Base-by-base conservation (phyloP, 2,797 vertebrate genomes). In the Centropyge bicolor region DNA sequence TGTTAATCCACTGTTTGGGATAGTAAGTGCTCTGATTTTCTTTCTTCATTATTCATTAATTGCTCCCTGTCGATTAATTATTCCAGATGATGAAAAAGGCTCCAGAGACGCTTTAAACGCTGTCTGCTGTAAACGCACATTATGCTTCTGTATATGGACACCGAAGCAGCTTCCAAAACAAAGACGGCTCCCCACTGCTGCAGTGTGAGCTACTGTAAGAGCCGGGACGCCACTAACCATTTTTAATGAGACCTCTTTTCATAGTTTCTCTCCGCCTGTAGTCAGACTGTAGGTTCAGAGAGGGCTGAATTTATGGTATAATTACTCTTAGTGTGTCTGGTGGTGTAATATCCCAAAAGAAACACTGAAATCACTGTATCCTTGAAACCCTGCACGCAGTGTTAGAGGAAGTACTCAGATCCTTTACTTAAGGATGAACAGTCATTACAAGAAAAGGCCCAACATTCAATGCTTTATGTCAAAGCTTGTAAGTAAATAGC, bases 41-140 rank as follows among this genome's bases (percentile, higher is more conserved):
- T 62, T 69, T 67, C 77, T 85, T 78, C 65, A 60, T 86, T 81
- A 83, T 83, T 81, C 62, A 78, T 73, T 87, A 86, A 93, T 80
- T 84, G 78, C 80, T 93, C 92, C 83, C 85, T 66, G 75, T 85
- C 51, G 83, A 91, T 90, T 90, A 89, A 93, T 94, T 93, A 91
- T 86, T 84, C 78, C 69, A 76, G 81, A 80, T 85, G 80, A 89
- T 90, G 65, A 85, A 74, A 74, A 80, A 84, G 62, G 46, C 92
- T 79, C 87, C 24, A 49, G 89, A 88, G 87, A 87, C 55, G 49
- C 59, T 24, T 13, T 63, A 63, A 62, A 46, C n/a, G 55, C 16
- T 69, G 49, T 86, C 70, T 78, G 49, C 57, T 69, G 5, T 83
- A 70, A 69, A 69, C 0, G 8, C 36, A n/a, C 55, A 56, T 70